These are phyloP conservation scores for Protosalanx chinensis DNA, from an alignment of 2,797 vertebrate species.

Conservation along the genomic window DNA sequence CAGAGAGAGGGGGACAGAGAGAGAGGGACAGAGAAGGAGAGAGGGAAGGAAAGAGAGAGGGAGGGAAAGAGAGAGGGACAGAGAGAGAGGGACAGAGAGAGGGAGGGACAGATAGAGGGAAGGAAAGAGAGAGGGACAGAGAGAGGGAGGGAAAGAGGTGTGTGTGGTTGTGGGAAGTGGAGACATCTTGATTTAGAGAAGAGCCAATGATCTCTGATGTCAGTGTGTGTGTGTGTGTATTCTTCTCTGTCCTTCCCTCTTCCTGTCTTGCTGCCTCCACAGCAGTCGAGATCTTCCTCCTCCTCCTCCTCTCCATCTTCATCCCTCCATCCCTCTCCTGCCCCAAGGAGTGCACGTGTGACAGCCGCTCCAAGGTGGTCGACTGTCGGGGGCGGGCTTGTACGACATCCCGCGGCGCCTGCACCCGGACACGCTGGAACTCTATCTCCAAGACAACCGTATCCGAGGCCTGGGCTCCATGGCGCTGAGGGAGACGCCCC, in stretches of 20 bases:
- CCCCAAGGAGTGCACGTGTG: slow-evolving; percentile 85
- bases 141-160: neutral
- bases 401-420: slow-evolving; percentile 81
- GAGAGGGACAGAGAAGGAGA: too few species aligned
- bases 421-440: slow-evolving; percentile 81
- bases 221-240: neutral
- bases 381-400: slow-evolving; percentile 86
- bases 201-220: slow-evolving; percentile 32
- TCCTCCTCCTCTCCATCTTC: slow-evolving; percentile 61
- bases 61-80: neutral
- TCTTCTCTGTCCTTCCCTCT: neutral
- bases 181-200: slow-evolving; percentile 21
- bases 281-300: slow-evolving; percentile 74
- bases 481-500: slow-evolving; percentile 79
- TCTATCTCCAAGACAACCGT: slow-evolving; percentile 88
- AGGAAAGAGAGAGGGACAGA: neutral
- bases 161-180: slow-evolving; percentile 26
- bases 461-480: slow-evolving; percentile 82
- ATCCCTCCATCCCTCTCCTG: slow-evolving; percentile 69
- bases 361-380: slow-evolving; percentile 77
- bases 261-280: slow-evolving; percentile 37
- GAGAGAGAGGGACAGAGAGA: too few species aligned
- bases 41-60: neutral
- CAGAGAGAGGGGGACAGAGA: neutral
- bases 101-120: too few species aligned